Evolutionary conservation across 2,888 invertebrate genomes (phyloP), one percentile per base, ranked within the genome.

Genomic region (Criorhina ranunculi): DNA sequence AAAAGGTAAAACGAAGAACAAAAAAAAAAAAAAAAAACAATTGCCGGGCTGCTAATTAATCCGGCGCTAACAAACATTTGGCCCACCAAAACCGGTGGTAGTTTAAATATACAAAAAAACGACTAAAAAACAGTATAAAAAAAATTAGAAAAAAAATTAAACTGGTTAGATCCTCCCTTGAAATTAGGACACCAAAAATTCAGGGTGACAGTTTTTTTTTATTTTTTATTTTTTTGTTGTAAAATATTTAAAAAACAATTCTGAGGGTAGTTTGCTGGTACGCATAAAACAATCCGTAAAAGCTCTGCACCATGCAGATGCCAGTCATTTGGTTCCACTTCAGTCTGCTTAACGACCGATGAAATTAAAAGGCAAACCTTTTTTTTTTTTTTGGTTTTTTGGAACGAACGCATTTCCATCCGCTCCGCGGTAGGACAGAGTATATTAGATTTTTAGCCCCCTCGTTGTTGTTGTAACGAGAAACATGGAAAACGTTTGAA

Each of bases 281-380:
- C 72, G 78, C 66, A 83, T 83, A 64, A 83, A 83, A 69, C 46
- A 72, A 66, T 64, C 64, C 64, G 66, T 70, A 53, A 75, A 70
- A 80, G 75, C 80, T 85, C 57, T 37, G 64, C 79, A 53, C 33
- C 44, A 46, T 75, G 75, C 85, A 70, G 70, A 85, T 75, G 79
- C 64, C 44, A 66, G 70, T 40, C 64, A 66, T 76, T 80, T 80
- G 46, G 85, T 85, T 85, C 85, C 85, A 85, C 80, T 75, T 70
- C 80, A 69, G 70, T 57, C 80, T 85, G 85, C 70, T 80, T 80
- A 85, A 85, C 85, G 85, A 85, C 79, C 85, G 79, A 85, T 85
- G 85, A 85, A 85, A 85, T 85, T 85, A 85, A 79, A 85, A 85
- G 55, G 66, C 49, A 75, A 79, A 75, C 73, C 64, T 75, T 79